Evolutionary conservation across 2,797 vertebrate genomes (phyloP).

Genomic region (Percopsis omiscomaycus): DNA sequence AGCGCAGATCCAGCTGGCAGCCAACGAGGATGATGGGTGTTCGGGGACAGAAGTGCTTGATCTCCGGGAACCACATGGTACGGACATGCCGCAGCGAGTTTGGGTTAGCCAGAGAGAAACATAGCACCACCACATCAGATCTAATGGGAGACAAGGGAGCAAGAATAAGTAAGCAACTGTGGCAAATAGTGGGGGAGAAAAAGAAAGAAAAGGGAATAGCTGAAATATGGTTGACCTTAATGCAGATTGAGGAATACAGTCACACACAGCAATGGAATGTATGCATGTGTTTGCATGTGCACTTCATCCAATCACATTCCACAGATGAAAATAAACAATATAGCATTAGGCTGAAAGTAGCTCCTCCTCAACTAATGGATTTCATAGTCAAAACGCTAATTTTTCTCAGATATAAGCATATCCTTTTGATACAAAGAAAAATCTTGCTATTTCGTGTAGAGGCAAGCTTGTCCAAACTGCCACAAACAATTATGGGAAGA

Average conservation of each 20-base stretch:
- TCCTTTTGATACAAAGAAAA: too few relatives aligned
- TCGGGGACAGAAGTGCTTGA: slow-evolving; percentile 93
- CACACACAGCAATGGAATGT: too few relatives aligned
- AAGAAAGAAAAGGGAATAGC: slow-evolving; percentile 16
- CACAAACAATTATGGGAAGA: slow-evolving; percentile 38
- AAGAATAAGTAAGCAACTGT: not conserved
- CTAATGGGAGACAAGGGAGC: slow-evolving; percentile 54
- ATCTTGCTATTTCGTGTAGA: not conserved
- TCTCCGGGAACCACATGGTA: slow-evolving; percentile 93
- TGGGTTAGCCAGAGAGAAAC: slow-evolving; percentile 92
- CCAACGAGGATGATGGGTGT: slow-evolving; percentile 91
- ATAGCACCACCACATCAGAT: slow-evolving; percentile 91
- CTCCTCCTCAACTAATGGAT: too few relatives aligned
- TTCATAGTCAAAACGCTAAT: too few relatives aligned
- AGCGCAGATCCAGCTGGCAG: slow-evolving; percentile 94
- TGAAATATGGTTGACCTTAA: too few relatives aligned
- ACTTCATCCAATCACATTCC: too few relatives aligned
- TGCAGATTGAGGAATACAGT: too few relatives aligned
- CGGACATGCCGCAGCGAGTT: slow-evolving; percentile 90
- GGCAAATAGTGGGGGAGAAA: slow-evolving; percentile 9
- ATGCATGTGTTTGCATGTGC: too few relatives aligned
- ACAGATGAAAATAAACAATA: too few relatives aligned
- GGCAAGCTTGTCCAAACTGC: slow-evolving; percentile 32
- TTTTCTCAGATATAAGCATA: too few relatives aligned
- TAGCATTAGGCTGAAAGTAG: too few relatives aligned